These are phyloP conservation scores for Ferrisia virgata DNA, from an alignment of 2,888 invertebrate species.

Conservation along the genomic window DNA sequence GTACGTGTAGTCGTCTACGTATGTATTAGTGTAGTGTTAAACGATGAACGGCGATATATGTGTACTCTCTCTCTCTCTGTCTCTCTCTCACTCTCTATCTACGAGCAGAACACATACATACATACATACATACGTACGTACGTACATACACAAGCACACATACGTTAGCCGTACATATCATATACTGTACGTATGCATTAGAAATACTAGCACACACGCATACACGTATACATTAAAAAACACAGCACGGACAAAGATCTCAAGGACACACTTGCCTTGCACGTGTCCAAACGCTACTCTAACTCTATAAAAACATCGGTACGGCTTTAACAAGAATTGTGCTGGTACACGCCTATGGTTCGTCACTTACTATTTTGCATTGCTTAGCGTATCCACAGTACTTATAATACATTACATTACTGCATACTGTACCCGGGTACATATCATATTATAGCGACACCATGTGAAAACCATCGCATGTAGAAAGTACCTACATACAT, in stretches of 20 bases:
- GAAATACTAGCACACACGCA: constrained; percentile 20
- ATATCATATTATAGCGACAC: neutral
- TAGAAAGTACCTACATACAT: neutral
- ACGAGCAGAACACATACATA: neutral
- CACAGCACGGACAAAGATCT: constrained; percentile 33
- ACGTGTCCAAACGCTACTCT: constrained; percentile 40
- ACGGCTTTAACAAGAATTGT: constrained; percentile 20
- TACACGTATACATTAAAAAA: neutral
- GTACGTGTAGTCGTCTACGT: neutral
- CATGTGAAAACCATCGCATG: neutral
- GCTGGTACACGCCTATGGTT: constrained; percentile 27
- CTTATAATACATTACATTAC: too few species aligned
- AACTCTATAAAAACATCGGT: constrained; percentile 24
- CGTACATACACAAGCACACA: neutral
- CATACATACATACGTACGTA: neutral
- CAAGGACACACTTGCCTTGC: constrained; percentile 44
- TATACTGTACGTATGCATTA: too few species aligned
- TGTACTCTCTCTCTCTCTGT: neutral
- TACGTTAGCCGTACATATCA: neutral
- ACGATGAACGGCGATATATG: constrained; percentile 16
- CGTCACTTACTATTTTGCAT: constrained; percentile 2
- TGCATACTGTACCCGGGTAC: too few species aligned
- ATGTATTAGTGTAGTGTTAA: neutral
- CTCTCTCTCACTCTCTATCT: neutral
- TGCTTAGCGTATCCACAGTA: neutral